Conservation (phyloP, 1,140 invertebrate species). For the Plutomurus gul region DNA sequence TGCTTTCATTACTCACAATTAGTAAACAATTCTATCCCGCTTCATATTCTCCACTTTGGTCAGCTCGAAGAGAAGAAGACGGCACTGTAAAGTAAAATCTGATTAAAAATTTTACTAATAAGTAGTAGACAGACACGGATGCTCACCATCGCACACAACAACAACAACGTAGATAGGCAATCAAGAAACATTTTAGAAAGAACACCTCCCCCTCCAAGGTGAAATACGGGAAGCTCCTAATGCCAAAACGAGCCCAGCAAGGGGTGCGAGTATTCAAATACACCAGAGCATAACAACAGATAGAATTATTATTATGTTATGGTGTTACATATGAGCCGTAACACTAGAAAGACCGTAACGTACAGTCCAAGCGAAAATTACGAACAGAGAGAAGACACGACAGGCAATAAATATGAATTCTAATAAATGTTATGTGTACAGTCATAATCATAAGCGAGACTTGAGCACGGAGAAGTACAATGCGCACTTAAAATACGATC, state of each 20-base stretch:
- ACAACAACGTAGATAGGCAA: constrained; percentile 1
- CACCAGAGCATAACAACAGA: neutral
- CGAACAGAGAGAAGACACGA: neutral
- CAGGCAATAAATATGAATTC: constrained; percentile 5
- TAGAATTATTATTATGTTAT: neutral
- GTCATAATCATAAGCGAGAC: neutral
- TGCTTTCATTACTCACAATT: constrained; percentile 21
- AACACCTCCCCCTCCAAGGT: constrained; percentile 7
- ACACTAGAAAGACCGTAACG: no score
- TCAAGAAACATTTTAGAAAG: constrained; percentile 10
- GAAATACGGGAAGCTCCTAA: constrained; percentile 14
- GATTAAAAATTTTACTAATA: constrained; percentile 2
- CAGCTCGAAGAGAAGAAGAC: neutral
- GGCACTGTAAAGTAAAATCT: constrained; percentile 18
- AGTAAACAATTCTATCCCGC: constrained; percentile 9
- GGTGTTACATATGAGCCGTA: no score
- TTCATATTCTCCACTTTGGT: neutral
- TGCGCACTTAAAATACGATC: constrained; percentile 26
- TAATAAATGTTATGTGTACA: constrained; percentile 26
- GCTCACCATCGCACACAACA: neutral
- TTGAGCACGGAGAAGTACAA: constrained; percentile 10
- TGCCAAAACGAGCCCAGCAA: neutral
- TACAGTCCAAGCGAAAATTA: no score
- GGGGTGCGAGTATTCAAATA: neutral
- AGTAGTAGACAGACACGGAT: neutral